A percentile compares a stretch with the other conserved stretches of the same genome.
Evolutionary conservation across 2,888 invertebrate species (phyloP).

Genomic region (Myopa tessellatipennis): DNA sequence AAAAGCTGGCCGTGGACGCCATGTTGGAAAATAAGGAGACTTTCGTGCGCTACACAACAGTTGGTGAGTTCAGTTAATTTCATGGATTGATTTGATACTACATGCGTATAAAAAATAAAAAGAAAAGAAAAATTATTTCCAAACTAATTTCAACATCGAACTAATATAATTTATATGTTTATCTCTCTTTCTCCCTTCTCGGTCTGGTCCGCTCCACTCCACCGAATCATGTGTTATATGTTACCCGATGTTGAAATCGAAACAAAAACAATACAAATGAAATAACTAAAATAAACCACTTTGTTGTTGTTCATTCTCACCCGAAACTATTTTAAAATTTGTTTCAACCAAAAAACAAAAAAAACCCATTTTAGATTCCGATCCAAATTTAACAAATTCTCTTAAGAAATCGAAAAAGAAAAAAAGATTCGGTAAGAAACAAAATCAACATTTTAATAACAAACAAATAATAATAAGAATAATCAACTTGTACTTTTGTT

Average conservation of each 20-base stretch:
- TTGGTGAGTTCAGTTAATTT: conserved; percentile 77
- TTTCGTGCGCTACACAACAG: conserved; percentile 94
- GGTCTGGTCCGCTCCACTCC: conserved; percentile 43
- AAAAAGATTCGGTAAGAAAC: conserved; percentile 68
- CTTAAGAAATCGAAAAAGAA: conserved; percentile 68
- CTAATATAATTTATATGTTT: conserved; percentile 37
- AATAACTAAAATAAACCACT: conserved; percentile 22
- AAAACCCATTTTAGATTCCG: conserved; percentile 58
- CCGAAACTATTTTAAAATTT: conserved; percentile 12
- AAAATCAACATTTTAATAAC: neutral
- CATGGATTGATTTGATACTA: neutral
- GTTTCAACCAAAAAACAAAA: conserved; percentile 34
- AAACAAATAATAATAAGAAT: too few relatives aligned
- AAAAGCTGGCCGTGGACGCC: conserved; percentile 97
- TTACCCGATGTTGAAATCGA: conserved; percentile 40
- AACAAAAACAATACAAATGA: conserved; percentile 28
- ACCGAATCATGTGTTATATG: conserved; percentile 30
- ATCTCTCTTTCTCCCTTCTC: conserved; percentile 49
- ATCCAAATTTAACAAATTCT: conserved; percentile 67
- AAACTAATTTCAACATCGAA: conserved; percentile 29
- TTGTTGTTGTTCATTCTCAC: conserved; percentile 3
- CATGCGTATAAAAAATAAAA: neutral
- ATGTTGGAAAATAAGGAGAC: conserved; percentile 98
- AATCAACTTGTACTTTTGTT: neutral
- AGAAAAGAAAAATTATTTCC: conserved; percentile 6